These are phyloP conservation scores for Siniperca chuatsi DNA, from an alignment of 2,113 vertebrate genomes.

Conservation along the genomic window DNA sequence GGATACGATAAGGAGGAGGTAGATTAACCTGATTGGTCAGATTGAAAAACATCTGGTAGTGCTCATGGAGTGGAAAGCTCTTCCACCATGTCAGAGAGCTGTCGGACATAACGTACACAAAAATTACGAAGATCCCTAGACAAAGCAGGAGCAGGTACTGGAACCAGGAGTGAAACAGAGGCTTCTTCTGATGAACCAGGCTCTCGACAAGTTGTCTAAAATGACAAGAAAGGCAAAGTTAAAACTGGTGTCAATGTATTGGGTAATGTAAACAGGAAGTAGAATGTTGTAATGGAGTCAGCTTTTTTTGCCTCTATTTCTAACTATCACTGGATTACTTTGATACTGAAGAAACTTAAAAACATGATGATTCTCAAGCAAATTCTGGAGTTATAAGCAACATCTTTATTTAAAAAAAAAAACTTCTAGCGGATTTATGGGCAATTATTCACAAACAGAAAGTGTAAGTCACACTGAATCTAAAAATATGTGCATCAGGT, in stretches of 20 bases:
- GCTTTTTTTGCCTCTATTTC: neutral
- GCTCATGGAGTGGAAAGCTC: neutral
- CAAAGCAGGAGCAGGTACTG: slow-evolving; percentile 33
- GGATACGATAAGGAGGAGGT: neutral
- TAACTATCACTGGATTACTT: no score
- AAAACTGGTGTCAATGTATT: neutral
- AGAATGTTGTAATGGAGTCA: neutral
- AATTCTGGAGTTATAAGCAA: no score
- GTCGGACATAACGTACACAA: neutral
- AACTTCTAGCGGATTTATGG: no score
- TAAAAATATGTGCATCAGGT: no score
- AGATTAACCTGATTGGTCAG: rapidly evolving
- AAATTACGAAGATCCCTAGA: neutral
- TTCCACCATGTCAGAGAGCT: neutral
- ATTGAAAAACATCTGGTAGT: slow-evolving; percentile 18
- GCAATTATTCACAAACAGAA: no score
- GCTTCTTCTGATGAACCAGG: neutral
- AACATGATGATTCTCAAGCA: no score
- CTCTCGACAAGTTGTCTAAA: slow-evolving; percentile 13
- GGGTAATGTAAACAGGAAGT: neutral
- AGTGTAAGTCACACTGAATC: no score
- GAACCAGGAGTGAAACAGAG: slow-evolving; percentile 23
- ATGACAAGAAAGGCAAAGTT: neutral
- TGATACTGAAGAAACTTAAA: no score
- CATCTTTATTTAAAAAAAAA: no score